Evolutionary conservation across 2,113 vertebrate genomes (phyloP).

Genomic region (Eurypyga helias): DNA sequence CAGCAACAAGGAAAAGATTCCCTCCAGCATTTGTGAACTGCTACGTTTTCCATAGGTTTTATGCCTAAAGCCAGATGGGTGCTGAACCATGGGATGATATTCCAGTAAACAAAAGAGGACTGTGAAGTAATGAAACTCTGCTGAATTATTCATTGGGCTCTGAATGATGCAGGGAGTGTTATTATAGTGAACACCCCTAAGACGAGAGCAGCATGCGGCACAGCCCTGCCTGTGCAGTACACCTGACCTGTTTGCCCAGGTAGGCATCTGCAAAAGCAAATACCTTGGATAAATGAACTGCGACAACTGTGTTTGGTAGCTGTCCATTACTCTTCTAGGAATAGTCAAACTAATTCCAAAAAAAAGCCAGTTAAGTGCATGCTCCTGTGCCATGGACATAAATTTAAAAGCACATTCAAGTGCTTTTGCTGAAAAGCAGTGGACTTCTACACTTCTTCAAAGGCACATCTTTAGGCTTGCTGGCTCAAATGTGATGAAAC

Average conservation of each 20-base stretch:
- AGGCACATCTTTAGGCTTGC: neutral
- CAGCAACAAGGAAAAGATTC: neutral
- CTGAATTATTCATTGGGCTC: conserved; percentile 61
- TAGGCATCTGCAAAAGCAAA: neutral
- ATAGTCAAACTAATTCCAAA: neutral
- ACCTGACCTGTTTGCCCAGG: neutral
- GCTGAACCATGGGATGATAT: neutral
- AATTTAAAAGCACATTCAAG: neutral
- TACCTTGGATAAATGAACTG: neutral
- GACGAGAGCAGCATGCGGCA: neutral
- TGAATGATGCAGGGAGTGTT: conserved; percentile 32
- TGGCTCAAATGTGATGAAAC: neutral
- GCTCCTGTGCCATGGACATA: neutral
- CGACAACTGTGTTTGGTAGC: neutral
- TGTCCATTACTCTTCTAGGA: neutral
- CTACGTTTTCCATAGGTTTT: neutral
- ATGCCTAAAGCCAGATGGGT: neutral
- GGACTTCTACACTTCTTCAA: neutral
- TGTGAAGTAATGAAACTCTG: neutral
- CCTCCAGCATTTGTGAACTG: neutral
- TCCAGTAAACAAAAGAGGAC: conserved; percentile 29
- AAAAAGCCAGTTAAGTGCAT: neutral
- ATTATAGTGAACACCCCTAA: neutral
- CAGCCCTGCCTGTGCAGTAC: neutral
- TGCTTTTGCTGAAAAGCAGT: neutral